Conservation (phyloP, 2,797 vertebrate species). For the Esox lucius region DNA sequence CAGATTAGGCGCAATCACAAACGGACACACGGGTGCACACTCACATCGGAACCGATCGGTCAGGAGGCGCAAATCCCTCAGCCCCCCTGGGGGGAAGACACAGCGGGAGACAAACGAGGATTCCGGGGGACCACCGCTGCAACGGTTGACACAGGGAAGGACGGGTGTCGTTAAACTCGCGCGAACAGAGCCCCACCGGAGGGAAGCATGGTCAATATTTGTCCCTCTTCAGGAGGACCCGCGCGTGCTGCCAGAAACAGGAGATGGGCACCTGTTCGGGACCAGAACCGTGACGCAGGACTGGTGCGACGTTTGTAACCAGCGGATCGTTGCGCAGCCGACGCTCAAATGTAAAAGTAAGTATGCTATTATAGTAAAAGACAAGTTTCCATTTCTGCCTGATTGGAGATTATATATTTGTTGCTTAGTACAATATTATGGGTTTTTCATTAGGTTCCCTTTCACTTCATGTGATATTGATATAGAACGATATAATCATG, state of each 20-base stretch:
- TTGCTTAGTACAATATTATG: not conserved
- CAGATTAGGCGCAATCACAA: not conserved
- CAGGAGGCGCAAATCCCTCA: conserved; percentile 37
- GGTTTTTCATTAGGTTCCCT: not conserved
- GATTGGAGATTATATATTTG: not conserved
- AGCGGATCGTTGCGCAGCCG: conserved; percentile 70
- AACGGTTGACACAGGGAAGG: conserved; percentile 70
- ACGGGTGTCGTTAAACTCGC: conserved; percentile 75
- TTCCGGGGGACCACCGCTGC: conserved; percentile 47
- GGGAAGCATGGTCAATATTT: conserved; percentile 90
- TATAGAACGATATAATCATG: not conserved
- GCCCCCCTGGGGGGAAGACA: conserved; percentile 26
- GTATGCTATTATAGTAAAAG: conserved; percentile 49
- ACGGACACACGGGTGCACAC: conserved; percentile 33
- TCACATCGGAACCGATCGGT: conserved; percentile 40
- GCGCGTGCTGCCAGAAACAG: conserved; percentile 74
- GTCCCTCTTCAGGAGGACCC: conserved; percentile 67
- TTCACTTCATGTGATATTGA: not conserved
- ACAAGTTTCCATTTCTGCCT: not conserved
- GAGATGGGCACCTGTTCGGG: conserved; percentile 83
- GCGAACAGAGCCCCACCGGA: conserved; percentile 74
- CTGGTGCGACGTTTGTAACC: conserved; percentile 89
- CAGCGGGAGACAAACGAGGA: not conserved
- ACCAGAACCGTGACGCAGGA: conserved; percentile 68
- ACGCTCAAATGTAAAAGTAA: conserved; percentile 85